phyloP scores from a whole-genome alignment of 1,140 invertebrate genomes.

The Trichomalopsis sarcophagae region DNA sequence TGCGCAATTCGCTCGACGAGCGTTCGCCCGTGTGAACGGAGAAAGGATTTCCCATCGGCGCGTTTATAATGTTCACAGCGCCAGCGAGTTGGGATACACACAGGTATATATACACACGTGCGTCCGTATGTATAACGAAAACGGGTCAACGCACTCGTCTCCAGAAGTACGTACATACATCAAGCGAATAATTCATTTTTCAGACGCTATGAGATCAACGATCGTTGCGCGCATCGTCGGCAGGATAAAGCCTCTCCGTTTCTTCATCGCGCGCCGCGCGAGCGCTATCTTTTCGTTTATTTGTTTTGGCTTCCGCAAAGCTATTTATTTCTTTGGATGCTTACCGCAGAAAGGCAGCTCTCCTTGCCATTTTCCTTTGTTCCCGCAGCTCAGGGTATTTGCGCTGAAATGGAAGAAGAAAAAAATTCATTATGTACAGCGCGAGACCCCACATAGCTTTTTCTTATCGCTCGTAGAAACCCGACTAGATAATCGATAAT shows the following conservation, averaged over 20 bases:
- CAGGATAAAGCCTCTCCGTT: neutral
- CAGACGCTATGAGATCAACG: neutral
- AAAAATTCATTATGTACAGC: neutral
- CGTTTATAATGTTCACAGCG: constrained; percentile 6
- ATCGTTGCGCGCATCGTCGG: too few species aligned
- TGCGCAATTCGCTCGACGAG: constrained; percentile 4
- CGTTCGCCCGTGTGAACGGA: constrained; percentile 51
- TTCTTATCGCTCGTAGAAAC: neutral
- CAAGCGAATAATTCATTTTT: neutral
- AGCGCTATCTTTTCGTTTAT: neutral
- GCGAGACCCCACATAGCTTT: neutral
- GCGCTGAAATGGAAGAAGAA: constrained; percentile 67
- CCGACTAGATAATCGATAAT: too few species aligned
- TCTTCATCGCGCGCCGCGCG: neutral
- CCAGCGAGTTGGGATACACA: neutral
- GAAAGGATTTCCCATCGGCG: constrained; percentile 62
- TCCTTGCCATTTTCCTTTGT: constrained; percentile 84
- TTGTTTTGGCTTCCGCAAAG: neutral
- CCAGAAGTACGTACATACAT: neutral
- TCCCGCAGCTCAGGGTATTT: constrained; percentile 80
- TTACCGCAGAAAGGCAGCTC: constrained; percentile 90
- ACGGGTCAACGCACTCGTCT: constrained; percentile 14
- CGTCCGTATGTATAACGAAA: neutral
- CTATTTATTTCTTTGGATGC: constrained; percentile 53
- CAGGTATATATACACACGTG: neutral